phyloP scores from a whole-genome alignment of 2,113 vertebrate species.

The Choloepus hoffmanni region DNA sequence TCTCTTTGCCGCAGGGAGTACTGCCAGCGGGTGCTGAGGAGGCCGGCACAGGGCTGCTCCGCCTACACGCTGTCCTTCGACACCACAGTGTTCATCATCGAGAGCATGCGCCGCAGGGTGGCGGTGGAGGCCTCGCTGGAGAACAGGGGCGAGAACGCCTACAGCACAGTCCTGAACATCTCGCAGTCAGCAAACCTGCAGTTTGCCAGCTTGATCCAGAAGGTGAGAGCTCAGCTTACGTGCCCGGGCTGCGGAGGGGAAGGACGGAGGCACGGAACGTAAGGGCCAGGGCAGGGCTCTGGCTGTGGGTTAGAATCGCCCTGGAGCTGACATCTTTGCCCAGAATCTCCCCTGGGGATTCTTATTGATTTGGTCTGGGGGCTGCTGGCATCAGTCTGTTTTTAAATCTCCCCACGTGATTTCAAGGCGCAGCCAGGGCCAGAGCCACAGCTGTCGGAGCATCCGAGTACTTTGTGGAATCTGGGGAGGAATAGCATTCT shows the following conservation, averaged over 20 bases:
- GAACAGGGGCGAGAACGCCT: constrained; percentile 96
- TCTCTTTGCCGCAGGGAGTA: constrained; percentile 88
- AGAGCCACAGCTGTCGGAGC: fast-evolving
- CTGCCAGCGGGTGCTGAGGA: constrained; percentile 88
- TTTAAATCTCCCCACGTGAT: fast-evolving
- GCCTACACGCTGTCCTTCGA: constrained; percentile 87
- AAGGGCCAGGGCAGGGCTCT: not conserved
- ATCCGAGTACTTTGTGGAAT: not conserved
- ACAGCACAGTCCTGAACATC: constrained; percentile 92
- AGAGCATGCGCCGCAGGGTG: constrained; percentile 91
- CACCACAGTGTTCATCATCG: constrained; percentile 88
- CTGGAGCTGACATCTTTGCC: not conserved
- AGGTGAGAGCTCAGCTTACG: constrained; percentile 82
- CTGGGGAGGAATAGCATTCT: not conserved
- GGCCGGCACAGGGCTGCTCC: constrained; percentile 78
- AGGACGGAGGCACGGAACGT: too few species aligned
- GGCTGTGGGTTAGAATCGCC: not conserved
- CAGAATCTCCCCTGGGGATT: not conserved
- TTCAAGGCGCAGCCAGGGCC: too few species aligned
- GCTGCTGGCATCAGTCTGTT: fast-evolving
- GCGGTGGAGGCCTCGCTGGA: constrained; percentile 92
- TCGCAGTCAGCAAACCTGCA: constrained; percentile 94
- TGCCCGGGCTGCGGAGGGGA: not conserved
- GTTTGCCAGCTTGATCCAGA: constrained; percentile 93
- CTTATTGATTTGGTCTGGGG: not conserved